phyloP scores from a whole-genome alignment of 2,113 vertebrate genomes.

The Vidua macroura region DNA sequence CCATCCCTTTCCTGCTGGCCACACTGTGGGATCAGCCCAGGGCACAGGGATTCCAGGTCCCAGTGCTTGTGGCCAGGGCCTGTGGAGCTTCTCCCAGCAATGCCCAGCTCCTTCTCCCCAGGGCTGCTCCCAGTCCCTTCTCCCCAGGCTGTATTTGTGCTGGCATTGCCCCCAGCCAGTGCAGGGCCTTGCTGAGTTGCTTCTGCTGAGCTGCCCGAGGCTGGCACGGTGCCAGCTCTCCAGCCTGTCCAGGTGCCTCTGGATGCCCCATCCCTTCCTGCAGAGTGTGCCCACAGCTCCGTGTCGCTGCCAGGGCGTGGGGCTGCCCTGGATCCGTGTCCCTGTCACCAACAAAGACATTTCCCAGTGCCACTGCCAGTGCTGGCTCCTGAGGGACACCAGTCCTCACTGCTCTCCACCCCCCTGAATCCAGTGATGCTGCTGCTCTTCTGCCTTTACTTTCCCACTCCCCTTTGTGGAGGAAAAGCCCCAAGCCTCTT shows the following conservation, averaged over 20 bases:
- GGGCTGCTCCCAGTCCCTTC: neutral
- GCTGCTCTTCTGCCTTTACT: neutral
- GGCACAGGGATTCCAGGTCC: neutral
- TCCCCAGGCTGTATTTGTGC: neutral
- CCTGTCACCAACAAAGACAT: neutral
- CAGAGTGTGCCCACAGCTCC: neutral
- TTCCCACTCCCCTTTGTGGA: neutral
- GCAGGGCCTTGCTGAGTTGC: neutral
- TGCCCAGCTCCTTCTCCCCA: neutral
- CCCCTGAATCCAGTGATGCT: neutral
- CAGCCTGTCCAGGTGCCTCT: neutral
- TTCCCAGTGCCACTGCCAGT: neutral
- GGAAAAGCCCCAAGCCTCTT: neutral
- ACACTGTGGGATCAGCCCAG: neutral
- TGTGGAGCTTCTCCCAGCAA: neutral
- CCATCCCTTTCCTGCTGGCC: neutral
- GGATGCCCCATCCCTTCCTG: neutral
- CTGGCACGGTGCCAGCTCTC: neutral
- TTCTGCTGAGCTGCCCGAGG: neutral
- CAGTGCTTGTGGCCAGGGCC: neutral
- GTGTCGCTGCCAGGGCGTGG: accelerated
- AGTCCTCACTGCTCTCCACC: neutral
- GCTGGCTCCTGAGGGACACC: neutral
- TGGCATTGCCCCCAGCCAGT: neutral
- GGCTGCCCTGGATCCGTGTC: neutral